phyloP scores from a whole-genome alignment of 2,888 invertebrate species.

The Lissonota sp. region DNA sequence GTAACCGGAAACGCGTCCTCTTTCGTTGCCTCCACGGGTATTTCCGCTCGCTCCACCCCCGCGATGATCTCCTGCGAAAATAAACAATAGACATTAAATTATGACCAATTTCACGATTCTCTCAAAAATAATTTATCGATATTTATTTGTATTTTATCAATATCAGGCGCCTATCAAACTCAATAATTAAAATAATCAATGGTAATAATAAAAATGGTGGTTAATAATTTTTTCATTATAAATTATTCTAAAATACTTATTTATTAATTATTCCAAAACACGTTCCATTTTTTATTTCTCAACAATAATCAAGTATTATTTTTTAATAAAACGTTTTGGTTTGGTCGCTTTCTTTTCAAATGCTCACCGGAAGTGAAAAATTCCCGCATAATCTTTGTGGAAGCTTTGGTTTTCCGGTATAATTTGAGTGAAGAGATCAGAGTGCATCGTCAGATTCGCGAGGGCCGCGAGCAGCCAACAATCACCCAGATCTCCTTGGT shows the following conservation, averaged over 20 bases:
- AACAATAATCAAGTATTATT: background rate
- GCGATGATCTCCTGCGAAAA: conserved; percentile 82
- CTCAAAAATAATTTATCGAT: too few relatives aligned
- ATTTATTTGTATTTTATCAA: too few relatives aligned
- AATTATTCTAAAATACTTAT: too few relatives aligned
- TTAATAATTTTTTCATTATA: too few relatives aligned
- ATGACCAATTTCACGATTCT: too few relatives aligned
- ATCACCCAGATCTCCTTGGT: conserved; percentile 98
- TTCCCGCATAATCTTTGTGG: conserved; percentile 96
- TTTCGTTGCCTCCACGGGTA: conserved; percentile 79
- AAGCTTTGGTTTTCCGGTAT: conserved; percentile 98
- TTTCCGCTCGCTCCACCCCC: conserved; percentile 80
- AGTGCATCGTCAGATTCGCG: conserved; percentile 95
- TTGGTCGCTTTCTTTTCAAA: too few relatives aligned
- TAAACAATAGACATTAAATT: conserved; percentile 17
- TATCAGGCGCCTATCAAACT: too few relatives aligned
- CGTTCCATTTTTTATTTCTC: too few relatives aligned
- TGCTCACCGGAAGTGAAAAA: conserved; percentile 96
- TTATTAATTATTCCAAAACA: too few relatives aligned
- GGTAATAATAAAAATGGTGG: too few relatives aligned
- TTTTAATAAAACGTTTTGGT: background rate
- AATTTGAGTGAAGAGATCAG: conserved; percentile 95
- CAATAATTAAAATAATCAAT: too few relatives aligned
- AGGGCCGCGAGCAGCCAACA: conserved; percentile 98
- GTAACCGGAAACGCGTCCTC: conserved; percentile 80